Base-by-base conservation (phyloP, 2,888 invertebrate species). In the Anthrax anthrax region DNA sequence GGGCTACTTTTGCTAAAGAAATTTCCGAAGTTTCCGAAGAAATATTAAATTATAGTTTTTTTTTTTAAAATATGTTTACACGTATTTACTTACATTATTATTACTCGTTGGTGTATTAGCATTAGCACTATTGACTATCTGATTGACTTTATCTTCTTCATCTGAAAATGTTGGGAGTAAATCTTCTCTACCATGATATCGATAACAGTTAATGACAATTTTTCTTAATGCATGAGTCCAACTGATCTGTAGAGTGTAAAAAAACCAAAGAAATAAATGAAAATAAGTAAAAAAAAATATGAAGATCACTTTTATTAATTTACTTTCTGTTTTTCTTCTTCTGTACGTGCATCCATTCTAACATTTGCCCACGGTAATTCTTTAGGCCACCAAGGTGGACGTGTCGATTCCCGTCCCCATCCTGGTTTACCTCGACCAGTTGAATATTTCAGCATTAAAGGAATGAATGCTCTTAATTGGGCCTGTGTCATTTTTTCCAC, bases 401-500 rank as follows among this genome's bases (percentile, higher is more conserved):
- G 76, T 48, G 92, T 95, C 17, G 92, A 91, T 63, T 91, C 91
- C 58, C 94, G 79, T 4, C 96, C 96, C 96, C 96, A 96, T 37
- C 95, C 95, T 39, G 95, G 96, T 69, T 96, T 96, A 52, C 95
- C 95, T 56, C 95, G 76, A 60, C 88, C 92, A 55, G 95, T 96
- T 6, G 94, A 94, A 70, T 94, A 95, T 72, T 96, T 96, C 61
- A 96, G 75, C 95, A 96, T 96, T 58, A 96, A 77, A 52, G 95
- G 95, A 59, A 96, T 96, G 70, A 96, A 96, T 49, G 94, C 94
- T 58, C 96, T 71, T 50, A 96, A 73, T 70, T 96, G 95, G 46
- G 95, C 95, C 74, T 95, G 94, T 37, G 95, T 96, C 96, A 96
- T 96, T 76, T 96, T 96, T 72, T 96, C 95, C 1, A 96, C 94